A percentile compares a stretch with the other conserved stretches of the same genome.
phyloP scores from a whole-genome alignment of 2,888 invertebrate genomes.

The Chrysolina haemoptera region DNA sequence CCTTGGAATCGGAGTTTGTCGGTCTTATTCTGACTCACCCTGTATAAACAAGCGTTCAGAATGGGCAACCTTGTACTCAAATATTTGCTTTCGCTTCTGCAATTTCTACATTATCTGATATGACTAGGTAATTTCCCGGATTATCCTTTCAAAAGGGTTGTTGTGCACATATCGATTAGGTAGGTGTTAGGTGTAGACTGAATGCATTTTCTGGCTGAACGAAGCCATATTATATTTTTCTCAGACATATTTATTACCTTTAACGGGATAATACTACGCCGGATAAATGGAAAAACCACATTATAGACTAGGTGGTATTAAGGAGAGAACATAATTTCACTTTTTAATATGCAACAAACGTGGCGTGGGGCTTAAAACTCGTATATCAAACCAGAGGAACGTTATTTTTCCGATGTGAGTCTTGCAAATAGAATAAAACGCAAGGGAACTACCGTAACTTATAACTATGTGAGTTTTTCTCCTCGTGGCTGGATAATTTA shows the following conservation, averaged over 20 bases:
- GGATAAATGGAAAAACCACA: constrained; percentile 58
- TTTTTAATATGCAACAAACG: constrained; percentile 24
- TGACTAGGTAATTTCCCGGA: constrained; percentile 13
- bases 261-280: constrained; percentile 57
- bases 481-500: background rate
- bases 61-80: background rate
- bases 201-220: constrained; percentile 37
- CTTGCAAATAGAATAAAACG: background rate
- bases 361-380: background rate
- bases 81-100: background rate
- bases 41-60: no score
- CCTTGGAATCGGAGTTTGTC: no score
- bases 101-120: constrained; percentile 1
- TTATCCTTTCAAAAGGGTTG: constrained; percentile 37
- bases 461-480: background rate
- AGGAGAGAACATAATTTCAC: constrained; percentile 22
- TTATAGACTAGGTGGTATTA: constrained; percentile 33
- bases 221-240: constrained; percentile 52
- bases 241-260: constrained; percentile 58
- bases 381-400: background rate
- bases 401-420: background rate
- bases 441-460: background rate
- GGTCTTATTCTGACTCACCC: no score
- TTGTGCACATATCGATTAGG: constrained; percentile 45
- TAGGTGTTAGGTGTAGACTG: constrained; percentile 37